phyloP scores from a whole-genome alignment of 2,888 invertebrate genomes.

The Eristalinus aeneus region DNA sequence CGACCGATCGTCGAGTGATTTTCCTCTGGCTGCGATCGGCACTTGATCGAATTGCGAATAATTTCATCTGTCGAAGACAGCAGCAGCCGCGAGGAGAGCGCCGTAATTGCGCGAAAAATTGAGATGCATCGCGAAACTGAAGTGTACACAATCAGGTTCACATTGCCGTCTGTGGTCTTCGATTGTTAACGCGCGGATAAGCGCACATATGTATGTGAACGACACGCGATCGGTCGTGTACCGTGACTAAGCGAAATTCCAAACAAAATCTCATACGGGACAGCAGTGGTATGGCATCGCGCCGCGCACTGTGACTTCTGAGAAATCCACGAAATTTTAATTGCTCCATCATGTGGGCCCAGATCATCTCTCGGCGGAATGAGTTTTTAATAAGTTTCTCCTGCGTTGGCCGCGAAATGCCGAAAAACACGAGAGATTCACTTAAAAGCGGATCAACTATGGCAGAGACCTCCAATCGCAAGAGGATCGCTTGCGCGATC shows the following conservation, averaged over 20 bases:
- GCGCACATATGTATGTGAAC: constrained; percentile 54
- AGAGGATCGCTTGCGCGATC: constrained; percentile 65
- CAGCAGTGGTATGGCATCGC: constrained; percentile 35
- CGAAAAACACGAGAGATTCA: constrained; percentile 29
- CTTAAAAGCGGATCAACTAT: constrained; percentile 5
- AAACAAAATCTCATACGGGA: constrained; percentile 57
- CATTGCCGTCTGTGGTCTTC: constrained; percentile 61
- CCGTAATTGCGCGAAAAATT: constrained; percentile 69
- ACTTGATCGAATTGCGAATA: constrained; percentile 61
- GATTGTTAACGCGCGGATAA: neutral
- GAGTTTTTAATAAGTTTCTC: constrained; percentile 62
- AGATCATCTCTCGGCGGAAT: constrained; percentile 57
- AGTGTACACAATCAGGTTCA: constrained; percentile 39
- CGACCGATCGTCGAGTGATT: neutral
- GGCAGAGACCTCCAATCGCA: constrained; percentile 30
- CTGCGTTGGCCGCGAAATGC: neutral
- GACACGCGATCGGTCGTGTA: constrained; percentile 42
- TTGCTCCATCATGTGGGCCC: constrained; percentile 63
- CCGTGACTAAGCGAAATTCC: constrained; percentile 62
- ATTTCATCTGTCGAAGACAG: constrained; percentile 22
- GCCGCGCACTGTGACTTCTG: constrained; percentile 37
- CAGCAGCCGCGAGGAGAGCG: neutral
- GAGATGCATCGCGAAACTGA: constrained; percentile 61
- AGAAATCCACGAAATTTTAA: constrained; percentile 68
- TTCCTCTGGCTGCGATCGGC: constrained; percentile 26